Base-by-base conservation (phyloP, 2,113 vertebrate genomes). In the Mus pahari region DNA sequence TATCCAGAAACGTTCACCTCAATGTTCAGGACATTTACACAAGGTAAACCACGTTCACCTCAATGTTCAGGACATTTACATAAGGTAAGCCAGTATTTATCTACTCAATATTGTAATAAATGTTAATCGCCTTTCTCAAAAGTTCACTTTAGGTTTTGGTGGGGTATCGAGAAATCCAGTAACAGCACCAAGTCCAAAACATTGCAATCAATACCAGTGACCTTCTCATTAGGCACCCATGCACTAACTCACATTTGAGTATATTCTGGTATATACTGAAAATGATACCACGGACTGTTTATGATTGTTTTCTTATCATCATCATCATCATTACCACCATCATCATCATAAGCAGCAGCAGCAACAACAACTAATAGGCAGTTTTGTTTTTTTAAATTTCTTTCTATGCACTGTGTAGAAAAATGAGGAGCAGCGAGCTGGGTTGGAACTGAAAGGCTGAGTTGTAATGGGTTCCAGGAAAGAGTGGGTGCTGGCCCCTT, bases 11-110 rank as follows among this genome's bases (percentile, higher is more conserved):
- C 4, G 9, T 13, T 3, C 64, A 33, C 11, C 28, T 31, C 28
- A 82, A 58, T 64, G 24, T 86, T 74, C 26, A 48, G 19, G 89
- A 86, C 92, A 62, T 79, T 62, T 81, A 91, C 95, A 39, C 28
- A 96, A 94, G 66, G 12, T 50, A 78, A 89, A 91, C 42, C 2
- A 33, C 4, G 9, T 13, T 3, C 64, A 33, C 11, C 28, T 31
- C 28, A 82, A 58, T 64, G 24, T 86, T 74, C 26, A 48, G 19
- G 89, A 86, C 92, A 62, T 79, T 62, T 81, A 91, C 95, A 39
- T 24, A 96, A 94, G 66, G 12, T 50, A 78, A 89, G 89, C 42
- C 2, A 39, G 1, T 74, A 71, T 53, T 89, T 74, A 82, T 64
- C n/a, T 70, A 70, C 9, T n/a, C 3, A 78, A 16, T 83, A 16